A percentile compares a stretch with the other conserved stretches of the same genome.
These are phyloP conservation scores for Petrosia ficiformis DNA, from an alignment of 37 sponge, comb jelly and placozoan species.

Conservation along the genomic window DNA sequence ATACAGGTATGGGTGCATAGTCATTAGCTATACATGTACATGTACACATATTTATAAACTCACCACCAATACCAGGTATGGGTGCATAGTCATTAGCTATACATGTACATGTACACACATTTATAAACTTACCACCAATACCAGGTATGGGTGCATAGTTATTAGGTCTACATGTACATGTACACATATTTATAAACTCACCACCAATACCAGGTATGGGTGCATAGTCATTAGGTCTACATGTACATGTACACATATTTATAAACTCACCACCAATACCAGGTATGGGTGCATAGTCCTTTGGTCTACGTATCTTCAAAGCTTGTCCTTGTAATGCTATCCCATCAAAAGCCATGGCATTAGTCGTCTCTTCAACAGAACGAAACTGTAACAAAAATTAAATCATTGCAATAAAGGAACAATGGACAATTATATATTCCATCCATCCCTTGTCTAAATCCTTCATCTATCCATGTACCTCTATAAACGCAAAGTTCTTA, in stretches of 20 bases:
- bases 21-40: no score
- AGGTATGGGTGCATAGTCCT: constrained; percentile 93
- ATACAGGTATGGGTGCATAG: no score
- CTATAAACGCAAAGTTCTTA: constrained; percentile 98
- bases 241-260: not conserved
- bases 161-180: no score
- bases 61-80: no score
- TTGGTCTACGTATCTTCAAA: constrained; percentile 95
- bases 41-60: no score
- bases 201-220: no score
- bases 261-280: constrained; percentile 46
- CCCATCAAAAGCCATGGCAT: constrained; percentile 98
- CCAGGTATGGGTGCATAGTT: no score
- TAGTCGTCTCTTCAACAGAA: constrained; percentile 98
- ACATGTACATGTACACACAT: no score
- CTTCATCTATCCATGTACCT: constrained; percentile 53
- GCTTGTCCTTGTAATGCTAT: constrained; percentile 94
- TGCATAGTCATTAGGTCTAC: no score
- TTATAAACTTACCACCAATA: no score
- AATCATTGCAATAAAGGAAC: not conserved
- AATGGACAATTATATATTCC: not conserved
- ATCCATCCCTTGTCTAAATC: not conserved
- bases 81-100: no score
- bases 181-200: no score
- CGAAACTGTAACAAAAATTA: constrained; percentile 65